Evolutionary conservation across 2,113 vertebrate genomes (phyloP).

Genomic region (Sitta europaea): DNA sequence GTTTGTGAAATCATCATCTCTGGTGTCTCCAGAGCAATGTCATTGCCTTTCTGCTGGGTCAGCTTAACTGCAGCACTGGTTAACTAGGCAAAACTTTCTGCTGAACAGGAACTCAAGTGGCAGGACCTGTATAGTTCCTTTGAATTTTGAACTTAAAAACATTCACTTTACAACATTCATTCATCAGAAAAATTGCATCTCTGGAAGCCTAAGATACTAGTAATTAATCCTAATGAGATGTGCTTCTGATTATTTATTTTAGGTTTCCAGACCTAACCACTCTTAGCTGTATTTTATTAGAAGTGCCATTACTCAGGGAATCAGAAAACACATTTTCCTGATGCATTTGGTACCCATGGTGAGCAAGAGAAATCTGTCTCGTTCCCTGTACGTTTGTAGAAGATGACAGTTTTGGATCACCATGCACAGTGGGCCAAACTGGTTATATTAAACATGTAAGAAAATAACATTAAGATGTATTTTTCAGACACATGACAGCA

Average conservation of each 20-base stretch:
- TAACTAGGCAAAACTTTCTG: neutral
- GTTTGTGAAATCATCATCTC: neutral
- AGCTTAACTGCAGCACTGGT: neutral
- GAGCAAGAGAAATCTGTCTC: neutral
- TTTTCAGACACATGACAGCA: constrained; percentile 68
- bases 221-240: neutral
- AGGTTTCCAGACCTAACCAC: neutral
- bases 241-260: neutral
- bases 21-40: neutral
- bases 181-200: neutral
- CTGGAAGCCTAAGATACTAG: neutral
- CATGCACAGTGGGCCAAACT: neutral
- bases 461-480: constrained; percentile 61
- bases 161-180: neutral
- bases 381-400: neutral
- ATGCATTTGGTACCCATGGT: neutral
- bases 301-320: neutral
- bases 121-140: neutral
- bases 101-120: neutral
- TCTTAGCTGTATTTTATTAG: neutral
- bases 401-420: neutral
- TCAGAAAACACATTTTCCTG: neutral
- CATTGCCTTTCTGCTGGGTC: neutral
- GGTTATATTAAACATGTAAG: constrained; percentile 53
- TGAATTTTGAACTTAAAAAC: neutral